Conservation (phyloP, 1,140 invertebrate species). For the Andrena cerasifolii region DNA sequence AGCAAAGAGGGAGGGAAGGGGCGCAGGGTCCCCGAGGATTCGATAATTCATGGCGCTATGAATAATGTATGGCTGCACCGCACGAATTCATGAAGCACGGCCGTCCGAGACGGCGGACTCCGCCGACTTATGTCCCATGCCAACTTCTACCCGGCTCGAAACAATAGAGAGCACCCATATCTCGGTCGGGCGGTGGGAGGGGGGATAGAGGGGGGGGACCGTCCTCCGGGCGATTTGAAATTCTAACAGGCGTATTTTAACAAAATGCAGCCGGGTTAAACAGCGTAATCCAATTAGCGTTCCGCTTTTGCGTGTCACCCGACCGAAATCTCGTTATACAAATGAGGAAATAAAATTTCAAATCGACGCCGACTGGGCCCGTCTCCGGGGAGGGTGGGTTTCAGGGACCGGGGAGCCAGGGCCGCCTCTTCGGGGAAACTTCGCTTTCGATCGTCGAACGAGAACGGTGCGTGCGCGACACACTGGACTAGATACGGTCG, state of each 20-base stretch:
- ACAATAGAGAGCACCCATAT: conserved; percentile 55
- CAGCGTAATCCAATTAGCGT: conserved; percentile 65
- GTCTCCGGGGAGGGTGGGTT: too few relatives aligned
- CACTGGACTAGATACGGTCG: too few relatives aligned
- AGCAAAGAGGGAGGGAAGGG: not conserved
- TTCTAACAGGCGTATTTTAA: conserved; percentile 50
- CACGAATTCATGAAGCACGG: conserved; percentile 64
- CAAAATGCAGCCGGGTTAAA: conserved; percentile 49
- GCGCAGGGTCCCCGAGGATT: conserved; percentile 30
- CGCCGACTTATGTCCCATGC: conserved; percentile 32
- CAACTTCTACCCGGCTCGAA: conserved; percentile 24
- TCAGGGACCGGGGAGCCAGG: too few relatives aligned
- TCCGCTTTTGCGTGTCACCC: conserved; percentile 37
- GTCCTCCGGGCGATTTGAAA: conserved; percentile 49
- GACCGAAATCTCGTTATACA: conserved; percentile 39
- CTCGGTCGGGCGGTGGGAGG: not conserved
- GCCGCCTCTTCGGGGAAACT: not conserved
- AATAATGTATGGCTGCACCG: conserved; percentile 60
- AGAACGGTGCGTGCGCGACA: too few relatives aligned
- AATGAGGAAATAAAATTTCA: conserved; percentile 37
- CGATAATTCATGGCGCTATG: conserved; percentile 66
- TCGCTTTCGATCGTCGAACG: not conserved
- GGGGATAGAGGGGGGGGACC: not conserved
- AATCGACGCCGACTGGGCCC: not conserved
- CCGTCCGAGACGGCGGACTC: conserved; percentile 46